phyloP scores from a whole-genome alignment of 2,888 invertebrate genomes.

The Nymphalis polychloros region DNA sequence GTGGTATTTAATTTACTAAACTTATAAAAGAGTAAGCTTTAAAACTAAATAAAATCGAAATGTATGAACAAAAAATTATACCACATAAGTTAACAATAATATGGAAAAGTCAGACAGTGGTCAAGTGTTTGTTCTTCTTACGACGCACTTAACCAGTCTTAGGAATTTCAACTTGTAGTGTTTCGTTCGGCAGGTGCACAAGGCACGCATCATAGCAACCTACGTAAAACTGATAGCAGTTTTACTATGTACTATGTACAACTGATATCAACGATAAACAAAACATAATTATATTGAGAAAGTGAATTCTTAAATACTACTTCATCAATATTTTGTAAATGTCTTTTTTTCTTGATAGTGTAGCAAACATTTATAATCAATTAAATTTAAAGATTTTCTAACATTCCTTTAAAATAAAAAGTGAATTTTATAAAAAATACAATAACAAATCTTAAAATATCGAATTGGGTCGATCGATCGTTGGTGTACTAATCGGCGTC shows the following conservation, averaged over 20 bases:
- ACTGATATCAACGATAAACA: constrained; percentile 4
- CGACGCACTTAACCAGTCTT: constrained; percentile 39
- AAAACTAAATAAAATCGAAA: too few species aligned
- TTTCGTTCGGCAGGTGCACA: constrained; percentile 41
- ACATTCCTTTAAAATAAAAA: constrained; percentile 1
- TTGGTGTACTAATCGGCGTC: constrained; percentile 25
- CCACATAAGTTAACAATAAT: constrained; percentile 18
- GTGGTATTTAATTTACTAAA: neutral
- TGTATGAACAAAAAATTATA: neutral
- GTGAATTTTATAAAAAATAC: constrained; percentile 15
- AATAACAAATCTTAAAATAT: constrained; percentile 23
- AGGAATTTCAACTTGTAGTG: constrained; percentile 38
- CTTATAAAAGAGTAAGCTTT: neutral
- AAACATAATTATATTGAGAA: neutral
- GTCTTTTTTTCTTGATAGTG: neutral
- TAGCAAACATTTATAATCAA: neutral
- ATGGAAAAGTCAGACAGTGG: constrained; percentile 33
- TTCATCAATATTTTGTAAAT: neutral
- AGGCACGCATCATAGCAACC: constrained; percentile 37
- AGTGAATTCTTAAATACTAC: neutral
- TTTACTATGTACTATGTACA: neutral
- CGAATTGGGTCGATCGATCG: constrained; percentile 28
- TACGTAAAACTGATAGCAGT: constrained; percentile 22
- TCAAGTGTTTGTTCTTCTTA: constrained; percentile 45
- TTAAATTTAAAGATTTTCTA: neutral